Evolutionary conservation across 2,888 invertebrate species (phyloP), one percentile per base, ranked within the genome.

Genomic region (Acronicta alni): DNA sequence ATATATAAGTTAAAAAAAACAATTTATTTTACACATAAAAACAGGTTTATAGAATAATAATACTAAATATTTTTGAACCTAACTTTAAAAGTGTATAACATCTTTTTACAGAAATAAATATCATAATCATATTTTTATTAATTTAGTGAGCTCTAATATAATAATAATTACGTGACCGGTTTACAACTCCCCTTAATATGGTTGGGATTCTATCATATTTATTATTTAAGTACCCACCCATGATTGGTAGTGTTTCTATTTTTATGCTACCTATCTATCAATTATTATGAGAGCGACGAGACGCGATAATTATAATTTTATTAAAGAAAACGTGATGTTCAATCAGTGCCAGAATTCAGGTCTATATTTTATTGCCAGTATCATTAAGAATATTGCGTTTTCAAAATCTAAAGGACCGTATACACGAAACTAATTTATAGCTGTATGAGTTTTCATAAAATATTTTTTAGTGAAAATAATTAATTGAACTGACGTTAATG

Each of bases 361-460:
- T 58, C 59, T 52, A 55, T 66, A 66, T 61, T 62, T 56, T 49
- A 58, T 63, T 75, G 47, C 49, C 49, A 18, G 45, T 39, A 44
- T 61, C 69, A 71, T 59, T 67, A 63, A 60, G 57, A 63, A 63
- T 73, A 70, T 78, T 70, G 62, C 59, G 51, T 60, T 65, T 32
- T 69, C 39, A 39, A 44, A 15, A 41, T 53, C 0, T 62, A 51
- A 75, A 57, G 55, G 53, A 57, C 45, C 47, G 14, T 51, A 15
- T 32, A 64, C 42, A 62, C 45, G 0, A 23, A 18, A 43, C 46
- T 35, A 16, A 35, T n/a, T n/a, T n/a, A n/a, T 30, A 30, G 4
- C 12, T 30, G 2, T 30, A 30, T 12, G 10, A 12, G 12, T 12
- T 3, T 12, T 30, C 3, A 2, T 30, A 30, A 3, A 30, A 30